phyloP scores from a whole-genome alignment of 1,140 invertebrate genomes.

The Ephestia elutella region DNA sequence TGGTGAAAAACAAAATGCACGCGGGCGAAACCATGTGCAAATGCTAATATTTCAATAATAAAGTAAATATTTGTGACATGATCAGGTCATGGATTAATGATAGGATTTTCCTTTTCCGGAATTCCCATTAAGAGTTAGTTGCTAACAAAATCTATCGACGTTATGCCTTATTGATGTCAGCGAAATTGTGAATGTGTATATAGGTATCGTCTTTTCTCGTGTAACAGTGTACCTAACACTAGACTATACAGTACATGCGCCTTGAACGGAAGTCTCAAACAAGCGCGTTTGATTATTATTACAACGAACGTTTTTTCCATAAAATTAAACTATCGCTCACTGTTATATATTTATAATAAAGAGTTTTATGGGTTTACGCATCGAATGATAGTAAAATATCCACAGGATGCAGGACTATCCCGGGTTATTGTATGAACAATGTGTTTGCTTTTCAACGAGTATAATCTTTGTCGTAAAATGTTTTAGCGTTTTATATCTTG shows the following conservation, averaged over 20 bases:
- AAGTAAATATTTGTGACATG: too few relatives aligned
- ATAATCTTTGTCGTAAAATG: conserved; percentile 22
- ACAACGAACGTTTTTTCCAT: conserved; percentile 30
- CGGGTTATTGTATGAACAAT: conserved; percentile 24
- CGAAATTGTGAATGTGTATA: not conserved
- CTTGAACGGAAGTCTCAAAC: conserved; percentile 19
- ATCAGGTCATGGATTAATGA: too few relatives aligned
- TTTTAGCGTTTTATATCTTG: conserved; percentile 3
- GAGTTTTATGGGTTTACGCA: conserved; percentile 30
- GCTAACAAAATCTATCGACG: too few relatives aligned
- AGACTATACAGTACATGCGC: not conserved
- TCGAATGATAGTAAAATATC: conserved; percentile 26
- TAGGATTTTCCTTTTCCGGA: too few relatives aligned
- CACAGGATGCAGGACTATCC: conserved; percentile 29
- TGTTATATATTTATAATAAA: conserved; percentile 34
- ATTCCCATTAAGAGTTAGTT: too few relatives aligned
- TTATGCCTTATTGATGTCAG: too few relatives aligned
- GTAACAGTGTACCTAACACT: not conserved
- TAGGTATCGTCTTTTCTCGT: not conserved
- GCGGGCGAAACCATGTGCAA: too few relatives aligned
- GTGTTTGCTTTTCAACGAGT: conserved; percentile 22
- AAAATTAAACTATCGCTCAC: conserved; percentile 28
- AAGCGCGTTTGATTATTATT: conserved; percentile 25
- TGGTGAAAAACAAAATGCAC: too few relatives aligned
- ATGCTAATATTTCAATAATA: too few relatives aligned